These are phyloP conservation scores for Zelostemma sp. DNA, from an alignment of 1,140 invertebrate species.

Conservation along the genomic window DNA sequence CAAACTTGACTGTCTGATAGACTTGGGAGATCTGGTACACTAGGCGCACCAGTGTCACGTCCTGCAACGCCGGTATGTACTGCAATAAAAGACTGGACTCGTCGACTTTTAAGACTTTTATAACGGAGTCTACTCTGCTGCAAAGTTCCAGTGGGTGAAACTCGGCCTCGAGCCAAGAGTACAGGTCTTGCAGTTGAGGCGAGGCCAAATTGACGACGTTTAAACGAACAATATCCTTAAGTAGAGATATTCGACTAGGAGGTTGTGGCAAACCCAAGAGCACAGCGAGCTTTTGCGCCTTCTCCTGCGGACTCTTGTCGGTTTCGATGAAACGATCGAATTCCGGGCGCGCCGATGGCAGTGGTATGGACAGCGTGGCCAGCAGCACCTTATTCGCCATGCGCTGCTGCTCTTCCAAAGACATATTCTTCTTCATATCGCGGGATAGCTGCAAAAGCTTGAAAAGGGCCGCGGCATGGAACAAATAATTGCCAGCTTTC, in stretches of 20 bases:
- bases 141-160: constrained; percentile 95
- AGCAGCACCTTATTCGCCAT: constrained; percentile 94
- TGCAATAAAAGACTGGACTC: constrained; percentile 78
- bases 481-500: constrained; percentile 98
- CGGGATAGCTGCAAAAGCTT: constrained; percentile 93
- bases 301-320: constrained; percentile 94
- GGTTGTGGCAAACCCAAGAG: constrained; percentile 90
- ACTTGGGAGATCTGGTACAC: constrained; percentile 94
- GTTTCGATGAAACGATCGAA: constrained; percentile 97
- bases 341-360: constrained; percentile 94
- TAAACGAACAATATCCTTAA: constrained; percentile 89
- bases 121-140: constrained; percentile 79
- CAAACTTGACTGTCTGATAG: constrained; percentile 93
- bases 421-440: constrained; percentile 98
- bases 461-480: constrained; percentile 97
- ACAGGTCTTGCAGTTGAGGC: constrained; percentile 91
- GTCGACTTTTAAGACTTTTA: constrained; percentile 78
- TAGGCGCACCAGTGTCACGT: constrained; percentile 92
- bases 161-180: constrained; percentile 92
- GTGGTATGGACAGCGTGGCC: constrained; percentile 92
- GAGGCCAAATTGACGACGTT: constrained; percentile 90
- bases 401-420: constrained; percentile 89
- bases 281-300: constrained; percentile 91
- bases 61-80: constrained; percentile 88
- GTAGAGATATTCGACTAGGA: constrained; percentile 87